A percentile compares a stretch with the other conserved stretches of the same genome.
Conservation (phyloP, 2,113 vertebrate genomes). For the Malurus melanocephalus region DNA sequence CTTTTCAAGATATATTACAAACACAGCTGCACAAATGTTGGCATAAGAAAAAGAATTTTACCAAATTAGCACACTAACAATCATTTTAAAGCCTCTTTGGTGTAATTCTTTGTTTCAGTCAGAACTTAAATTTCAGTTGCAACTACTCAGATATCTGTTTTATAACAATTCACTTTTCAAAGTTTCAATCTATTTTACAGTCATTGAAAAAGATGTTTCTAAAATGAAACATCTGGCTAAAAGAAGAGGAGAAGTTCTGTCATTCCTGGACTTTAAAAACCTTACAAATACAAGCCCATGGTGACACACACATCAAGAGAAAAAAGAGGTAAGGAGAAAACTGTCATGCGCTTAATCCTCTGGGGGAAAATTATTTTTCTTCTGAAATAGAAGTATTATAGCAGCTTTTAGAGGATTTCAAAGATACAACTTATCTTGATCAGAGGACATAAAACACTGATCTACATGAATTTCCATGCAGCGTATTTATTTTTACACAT, state of each 20-base stretch:
- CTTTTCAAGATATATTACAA: slow-evolving; percentile 51
- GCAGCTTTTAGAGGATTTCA: slow-evolving; percentile 19
- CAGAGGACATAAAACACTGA: slow-evolving; percentile 16
- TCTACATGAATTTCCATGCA: slow-evolving; percentile 14
- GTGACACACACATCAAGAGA: not conserved
- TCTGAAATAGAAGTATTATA: slow-evolving; percentile 20
- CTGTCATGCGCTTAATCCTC: slow-evolving; percentile 31
- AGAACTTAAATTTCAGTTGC: slow-evolving; percentile 37
- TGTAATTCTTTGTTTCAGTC: slow-evolving; percentile 35
- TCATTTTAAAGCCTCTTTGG: slow-evolving; percentile 16
- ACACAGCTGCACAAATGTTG: slow-evolving; percentile 60
- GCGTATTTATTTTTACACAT: slow-evolving; percentile 1
- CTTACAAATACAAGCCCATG: not conserved
- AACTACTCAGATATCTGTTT: slow-evolving; percentile 17
- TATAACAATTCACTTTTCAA: slow-evolving; percentile 38
- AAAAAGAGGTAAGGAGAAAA: slow-evolving; percentile 12
- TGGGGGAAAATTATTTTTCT: slow-evolving; percentile 9
- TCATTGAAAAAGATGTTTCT: slow-evolving; percentile 32
- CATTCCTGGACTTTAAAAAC: not conserved
- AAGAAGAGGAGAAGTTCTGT: not conserved
- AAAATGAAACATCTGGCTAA: slow-evolving; percentile 41
- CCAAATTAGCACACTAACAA: slow-evolving; percentile 45
- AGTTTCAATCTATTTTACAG: slow-evolving; percentile 38
- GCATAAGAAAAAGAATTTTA: slow-evolving; percentile 28
- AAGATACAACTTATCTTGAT: slow-evolving; percentile 37